phyloP scores from a whole-genome alignment of 1,140 invertebrate genomes.

The Sitophilus oryzae region DNA sequence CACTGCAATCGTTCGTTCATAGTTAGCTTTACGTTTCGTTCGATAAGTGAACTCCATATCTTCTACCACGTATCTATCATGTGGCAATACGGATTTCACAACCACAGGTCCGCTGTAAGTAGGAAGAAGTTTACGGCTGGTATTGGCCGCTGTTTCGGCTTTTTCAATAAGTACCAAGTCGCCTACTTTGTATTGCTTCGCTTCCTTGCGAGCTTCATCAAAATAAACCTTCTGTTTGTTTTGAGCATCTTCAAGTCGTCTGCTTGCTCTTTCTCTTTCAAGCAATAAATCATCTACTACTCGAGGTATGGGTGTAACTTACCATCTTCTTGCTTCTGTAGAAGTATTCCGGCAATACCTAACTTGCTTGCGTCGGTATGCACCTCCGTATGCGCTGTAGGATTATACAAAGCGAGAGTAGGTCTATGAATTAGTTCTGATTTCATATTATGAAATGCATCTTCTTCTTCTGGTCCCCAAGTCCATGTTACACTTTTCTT shows the following conservation, averaged over 20 bases:
- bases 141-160: not conserved
- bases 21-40: not conserved
- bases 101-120: not conserved
- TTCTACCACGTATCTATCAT: not conserved
- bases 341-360: not conserved
- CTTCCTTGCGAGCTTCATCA: not conserved
- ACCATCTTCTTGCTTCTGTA: slow-evolving; percentile 32
- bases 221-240: not conserved
- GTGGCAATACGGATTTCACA: not conserved
- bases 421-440: not conserved
- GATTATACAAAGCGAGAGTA: not conserved
- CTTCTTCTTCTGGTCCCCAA: not conserved
- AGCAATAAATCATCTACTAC: not conserved
- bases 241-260: not conserved
- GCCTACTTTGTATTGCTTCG: not conserved
- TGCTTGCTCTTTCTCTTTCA: not conserved
- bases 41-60: not conserved
- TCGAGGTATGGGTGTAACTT: slow-evolving; percentile 2
- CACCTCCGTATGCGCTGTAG: not conserved
- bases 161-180: not conserved
- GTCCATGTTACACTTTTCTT: slow-evolving; percentile 25
- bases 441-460: not conserved
- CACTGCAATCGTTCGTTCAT: not conserved
- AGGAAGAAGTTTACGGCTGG: not conserved
- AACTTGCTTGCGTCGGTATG: slow-evolving; percentile 2